Percentiles rank a stretch among this genome's conserved stretches.
Conservation (phyloP, 2,113 vertebrate genomes). For the Indicator maculatus region DNA sequence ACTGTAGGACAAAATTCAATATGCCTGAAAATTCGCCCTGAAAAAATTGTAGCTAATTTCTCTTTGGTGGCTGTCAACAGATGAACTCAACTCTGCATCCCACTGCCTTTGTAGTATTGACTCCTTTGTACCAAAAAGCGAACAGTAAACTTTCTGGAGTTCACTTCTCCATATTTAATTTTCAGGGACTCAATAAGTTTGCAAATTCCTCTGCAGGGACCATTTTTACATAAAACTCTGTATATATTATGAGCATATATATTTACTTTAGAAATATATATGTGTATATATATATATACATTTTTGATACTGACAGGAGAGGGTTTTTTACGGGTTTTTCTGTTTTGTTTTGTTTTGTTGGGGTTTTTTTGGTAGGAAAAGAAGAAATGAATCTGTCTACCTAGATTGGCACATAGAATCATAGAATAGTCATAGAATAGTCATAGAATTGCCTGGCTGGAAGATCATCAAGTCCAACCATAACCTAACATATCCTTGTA, state of each 20-base stretch:
- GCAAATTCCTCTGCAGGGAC: background rate
- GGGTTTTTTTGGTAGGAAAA: background rate
- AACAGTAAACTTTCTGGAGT: background rate
- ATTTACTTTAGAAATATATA: background rate
- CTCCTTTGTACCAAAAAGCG: background rate
- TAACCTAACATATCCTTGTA: too few relatives aligned
- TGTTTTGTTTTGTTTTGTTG: too few relatives aligned
- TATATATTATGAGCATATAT: background rate
- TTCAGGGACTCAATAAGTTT: background rate
- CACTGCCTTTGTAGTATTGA: background rate
- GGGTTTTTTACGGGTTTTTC: too few relatives aligned
- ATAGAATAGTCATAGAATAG: too few relatives aligned
- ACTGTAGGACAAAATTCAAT: background rate
- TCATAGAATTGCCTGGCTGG: too few relatives aligned
- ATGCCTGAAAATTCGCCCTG: conserved; percentile 3
- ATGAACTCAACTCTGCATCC: background rate
- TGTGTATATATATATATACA: background rate
- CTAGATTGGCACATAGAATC: background rate
- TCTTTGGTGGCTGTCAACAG: background rate
- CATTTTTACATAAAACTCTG: background rate
- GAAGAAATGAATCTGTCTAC: background rate
- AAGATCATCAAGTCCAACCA: too few relatives aligned
- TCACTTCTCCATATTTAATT: background rate
- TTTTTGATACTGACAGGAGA: background rate
- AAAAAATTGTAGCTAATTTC: background rate